Evolutionary conservation across 2,113 vertebrate species (phyloP).

Genomic region (Tylochromis polylepis): DNA sequence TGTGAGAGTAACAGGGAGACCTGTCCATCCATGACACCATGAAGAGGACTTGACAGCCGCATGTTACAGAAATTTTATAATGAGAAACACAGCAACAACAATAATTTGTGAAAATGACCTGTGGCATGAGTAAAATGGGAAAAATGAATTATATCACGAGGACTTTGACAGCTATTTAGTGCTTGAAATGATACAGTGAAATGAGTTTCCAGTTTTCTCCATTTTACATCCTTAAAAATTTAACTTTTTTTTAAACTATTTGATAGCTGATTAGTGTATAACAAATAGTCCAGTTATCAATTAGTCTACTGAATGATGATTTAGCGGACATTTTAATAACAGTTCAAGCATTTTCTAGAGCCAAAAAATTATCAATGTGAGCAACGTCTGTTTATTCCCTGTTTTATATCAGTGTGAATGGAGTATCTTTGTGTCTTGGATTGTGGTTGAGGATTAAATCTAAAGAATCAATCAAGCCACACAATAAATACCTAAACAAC

Average conservation of each 20-base stretch:
- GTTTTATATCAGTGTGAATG: neutral
- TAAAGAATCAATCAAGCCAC: neutral
- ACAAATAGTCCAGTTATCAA: neutral
- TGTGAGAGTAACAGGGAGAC: neutral
- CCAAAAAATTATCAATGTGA: neutral
- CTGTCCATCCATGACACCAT: neutral
- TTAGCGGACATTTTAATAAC: neutral
- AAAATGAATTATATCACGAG: neutral
- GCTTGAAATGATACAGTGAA: neutral
- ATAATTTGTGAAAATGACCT: neutral
- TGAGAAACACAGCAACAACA: neutral
- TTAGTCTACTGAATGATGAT: neutral
- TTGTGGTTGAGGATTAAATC: neutral
- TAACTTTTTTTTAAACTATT: neutral
- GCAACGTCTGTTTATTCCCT: neutral
- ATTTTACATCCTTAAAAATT: neutral
- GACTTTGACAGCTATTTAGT: neutral
- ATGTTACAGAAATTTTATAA: neutral
- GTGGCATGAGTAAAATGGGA: neutral
- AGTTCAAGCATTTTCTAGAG: neutral
- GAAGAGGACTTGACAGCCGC: neutral
- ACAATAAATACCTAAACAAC: neutral
- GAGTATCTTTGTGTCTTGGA: neutral
- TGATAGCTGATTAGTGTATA: neutral
- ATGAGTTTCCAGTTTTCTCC: neutral